Evolutionary conservation across 2,797 vertebrate genomes (phyloP).

Genomic region (Scarus forsteni): DNA sequence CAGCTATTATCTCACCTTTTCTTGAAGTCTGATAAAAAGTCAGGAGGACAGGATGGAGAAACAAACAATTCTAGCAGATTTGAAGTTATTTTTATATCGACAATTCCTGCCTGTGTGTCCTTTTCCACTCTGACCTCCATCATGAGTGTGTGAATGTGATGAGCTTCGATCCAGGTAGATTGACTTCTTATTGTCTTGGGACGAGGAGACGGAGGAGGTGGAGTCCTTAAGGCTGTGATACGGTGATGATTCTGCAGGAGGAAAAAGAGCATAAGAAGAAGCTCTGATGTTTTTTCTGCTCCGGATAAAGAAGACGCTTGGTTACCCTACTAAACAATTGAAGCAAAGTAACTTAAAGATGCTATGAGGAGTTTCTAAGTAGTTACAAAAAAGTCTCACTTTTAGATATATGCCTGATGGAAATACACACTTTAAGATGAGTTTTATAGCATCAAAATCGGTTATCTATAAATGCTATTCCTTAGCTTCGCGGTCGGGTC

Average conservation of each 20-base stretch:
- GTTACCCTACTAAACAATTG: too few species aligned
- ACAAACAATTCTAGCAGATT: background rate
- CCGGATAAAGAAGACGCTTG: too few species aligned
- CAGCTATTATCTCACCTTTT: background rate
- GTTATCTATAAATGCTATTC: too few species aligned
- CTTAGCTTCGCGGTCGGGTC: too few species aligned
- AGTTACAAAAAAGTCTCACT: too few species aligned
- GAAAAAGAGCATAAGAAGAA: background rate
- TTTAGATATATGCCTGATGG: too few species aligned
- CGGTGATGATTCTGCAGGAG: background rate
- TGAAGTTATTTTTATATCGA: conserved; percentile 15
- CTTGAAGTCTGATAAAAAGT: background rate
- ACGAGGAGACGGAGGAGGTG: background rate
- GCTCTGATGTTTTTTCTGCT: too few species aligned
- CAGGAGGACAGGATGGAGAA: background rate
- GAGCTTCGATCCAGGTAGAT: conserved; percentile 39
- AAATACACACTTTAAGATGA: too few species aligned
- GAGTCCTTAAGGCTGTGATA: conserved; percentile 2
- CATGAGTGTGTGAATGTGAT: conserved; percentile 18
- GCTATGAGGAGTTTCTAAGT: too few species aligned
- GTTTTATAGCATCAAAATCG: too few species aligned
- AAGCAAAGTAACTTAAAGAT: too few species aligned
- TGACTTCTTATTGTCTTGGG: conserved; percentile 38
- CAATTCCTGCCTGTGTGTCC: conserved; percentile 19
- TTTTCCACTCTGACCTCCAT: conserved; percentile 34